Evolutionary conservation across 2,888 invertebrate genomes (phyloP), one percentile per base, ranked within the genome.

Genomic region (Tinea pellionella): DNA sequence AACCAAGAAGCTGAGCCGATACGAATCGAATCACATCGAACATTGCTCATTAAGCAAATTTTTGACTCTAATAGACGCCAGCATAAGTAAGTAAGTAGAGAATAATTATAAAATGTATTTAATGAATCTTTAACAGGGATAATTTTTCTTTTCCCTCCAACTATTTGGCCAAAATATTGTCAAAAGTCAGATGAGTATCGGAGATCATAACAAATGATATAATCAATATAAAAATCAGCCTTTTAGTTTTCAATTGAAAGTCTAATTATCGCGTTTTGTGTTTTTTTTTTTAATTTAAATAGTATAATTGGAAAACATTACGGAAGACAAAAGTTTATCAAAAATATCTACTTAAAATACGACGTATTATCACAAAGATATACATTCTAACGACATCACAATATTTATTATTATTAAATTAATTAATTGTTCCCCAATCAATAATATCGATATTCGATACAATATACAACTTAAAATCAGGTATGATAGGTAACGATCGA

Each of bases 401-500:
- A 86, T 85, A 78, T 77, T 78, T 63, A 84, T 84, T 87, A 85
- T 71, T 68, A 77, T 74, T 81, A 83, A 80, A 77, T 32, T 42
- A 53, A 57, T 57, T 57, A 62, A 79, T 85, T 86, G 84, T 83
- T 85, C 85, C 84, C 85, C 78, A 82, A 81, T 82, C 73, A 73
- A 64, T 71, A 73, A 68, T 69, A 74, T 56, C 74, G 77, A 81
- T 69, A 80, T 61, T 66, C 69, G 74, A 78, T 74, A 70, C 32
- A 75, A 72, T n/a, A 67, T 71, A 77, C 75, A 73, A 77, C 68
- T 41, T 75, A 75, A 76, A 72, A 78, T 83, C 84, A 84, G 85
- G 84, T 85, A 85, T 69, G 69, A 75, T 74, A 85, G 86, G 86
- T 86, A 86, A 87, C 86, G 75, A 74, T 82, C 74, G 75, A 79